Base-by-base conservation (phyloP, 2,888 invertebrate species). In the Minunthozetes semirufus region DNA sequence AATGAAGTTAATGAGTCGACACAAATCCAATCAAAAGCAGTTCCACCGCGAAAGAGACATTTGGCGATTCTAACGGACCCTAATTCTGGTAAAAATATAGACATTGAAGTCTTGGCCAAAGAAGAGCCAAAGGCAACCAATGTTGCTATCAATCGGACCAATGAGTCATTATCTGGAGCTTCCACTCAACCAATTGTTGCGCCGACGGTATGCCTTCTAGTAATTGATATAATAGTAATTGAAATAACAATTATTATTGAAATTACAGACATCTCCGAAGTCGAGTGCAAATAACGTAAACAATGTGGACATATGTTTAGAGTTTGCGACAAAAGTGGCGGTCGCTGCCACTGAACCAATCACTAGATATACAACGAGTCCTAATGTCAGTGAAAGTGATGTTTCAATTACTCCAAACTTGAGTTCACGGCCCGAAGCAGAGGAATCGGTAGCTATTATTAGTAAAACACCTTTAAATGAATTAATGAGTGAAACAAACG, bases 401-500 rank as follows among this genome's bases (percentile, higher is more conserved):
- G 53, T 53, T n/a, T 17, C 22, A 19, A 4, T 22, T 6, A 22
- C 19, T 59, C 13, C 59, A 59, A 59, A 59, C 33, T 33, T 33
- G 33, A 42, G 8, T 42, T 42, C 11, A 9, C 42, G 42, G 11
- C 27, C 29, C 5, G 27, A 61, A 61, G 29, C 61, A 0, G 63
- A 63, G 13, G 33, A 17, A 33, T 38, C 27, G 63, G 63, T 63
- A 63, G 63, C 63, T 63, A 63, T 27, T 33, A 63, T 27, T 33
- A 63, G 63, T 63, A 33, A 63, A n/a, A 17, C 33, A 38, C 15
- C 33, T 61, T 27, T 29, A 61, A 61, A 22, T 61, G 61, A 61
- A 25, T 61, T 61, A n/a, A n/a, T n/a, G n/a, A 63, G 38, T 63
- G 63, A 63, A 63, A 63, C 33, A 63, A 63, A 63, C 33, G 63